Percentiles rank a stretch among this genome's conserved stretches.
These are phyloP conservation scores for Hyles lineata DNA, from an alignment of 2,888 invertebrate genomes.

Conservation along the genomic window DNA sequence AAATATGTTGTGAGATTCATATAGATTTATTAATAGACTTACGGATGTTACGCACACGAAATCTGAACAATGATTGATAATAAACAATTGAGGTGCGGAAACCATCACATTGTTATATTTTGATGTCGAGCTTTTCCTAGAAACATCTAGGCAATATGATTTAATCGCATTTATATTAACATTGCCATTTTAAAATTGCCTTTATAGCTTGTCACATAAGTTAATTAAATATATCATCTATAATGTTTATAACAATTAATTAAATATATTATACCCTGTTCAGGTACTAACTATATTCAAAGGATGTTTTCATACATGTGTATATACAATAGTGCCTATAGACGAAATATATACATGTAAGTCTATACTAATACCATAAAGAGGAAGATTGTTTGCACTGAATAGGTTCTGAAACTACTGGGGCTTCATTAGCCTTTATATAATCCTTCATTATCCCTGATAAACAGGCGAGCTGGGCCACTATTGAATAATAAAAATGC, in stretches of 20 bases:
- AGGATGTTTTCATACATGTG: no score
- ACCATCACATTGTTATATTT: slow-evolving; percentile 31
- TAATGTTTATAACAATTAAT: no score
- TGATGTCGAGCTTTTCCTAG: slow-evolving; percentile 27
- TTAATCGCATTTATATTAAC: background rate
- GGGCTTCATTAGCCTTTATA: no score
- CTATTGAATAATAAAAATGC: background rate
- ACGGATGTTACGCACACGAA: slow-evolving; percentile 28
- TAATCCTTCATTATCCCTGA: no score
- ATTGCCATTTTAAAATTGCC: background rate
- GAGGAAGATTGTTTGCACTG: no score
- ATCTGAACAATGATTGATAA: slow-evolving; percentile 33
- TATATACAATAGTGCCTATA: no score
- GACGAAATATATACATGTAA: no score
- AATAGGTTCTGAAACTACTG: no score
- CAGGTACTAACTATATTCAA: no score
- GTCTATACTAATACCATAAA: no score
- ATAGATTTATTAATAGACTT: slow-evolving; percentile 29
- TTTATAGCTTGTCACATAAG: background rate
- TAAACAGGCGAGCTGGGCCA: no score
- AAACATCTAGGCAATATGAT: slow-evolving; percentile 11
- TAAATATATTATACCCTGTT: no score
- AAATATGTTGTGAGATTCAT: slow-evolving; percentile 23
- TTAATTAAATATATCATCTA: background rate
- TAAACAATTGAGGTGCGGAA: slow-evolving; percentile 33